Base-by-base conservation (phyloP, 2,797 vertebrate genomes). In the Lagocephalus sceleratus region DNA sequence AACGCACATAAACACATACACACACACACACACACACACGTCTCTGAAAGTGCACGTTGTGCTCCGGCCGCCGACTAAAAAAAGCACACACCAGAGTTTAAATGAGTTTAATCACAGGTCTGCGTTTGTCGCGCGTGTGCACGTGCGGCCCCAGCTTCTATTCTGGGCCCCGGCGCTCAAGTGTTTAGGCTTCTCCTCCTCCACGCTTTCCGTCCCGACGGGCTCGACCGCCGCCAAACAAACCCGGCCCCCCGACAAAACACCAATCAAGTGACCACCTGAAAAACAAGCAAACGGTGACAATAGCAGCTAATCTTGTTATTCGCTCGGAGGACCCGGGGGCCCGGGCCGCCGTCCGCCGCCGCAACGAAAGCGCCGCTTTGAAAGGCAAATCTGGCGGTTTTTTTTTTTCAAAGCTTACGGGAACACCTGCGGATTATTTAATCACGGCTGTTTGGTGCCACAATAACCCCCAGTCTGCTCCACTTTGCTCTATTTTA, bases 201-300 rank as follows among this genome's bases (percentile, higher is more conserved):
- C 51, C 47, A 32, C 51, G 14, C 51, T 48, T 49, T 49, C 19
- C 21, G 47, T 59, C 40, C n/a, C 20, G 8, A 58, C 17, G 25
- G 60, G 48, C 44, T 41, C 41, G 54, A 20, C 54, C 21, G 9
- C 17, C 12, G 63, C 45, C 57, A 51, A 11, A 66, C 49, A 54
- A 71, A 58, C 35, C 39, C 20, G 3, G 10, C 17, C 35, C 52
- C n/a, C n/a, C n/a, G n/a, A n/a, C n/a, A n/a, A 74, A 80, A 75
- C 68, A 71, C 0, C 38, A 57, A 61, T 55, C 53, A 16, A 65
- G 54, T 57, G 35, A 68, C 61, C 58, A 65, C 50, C 52, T 68
- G 48, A 65, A 77, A 75, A 73, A 76, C 73, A 75, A 58, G 25
- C 43, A 55, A 66, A n/a, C n/a, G n/a, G n/a, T n/a, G n/a, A n/a